Percentiles rank a stretch among this genome's conserved stretches.
Conservation (phyloP, 2,797 vertebrate genomes). For the Tachyglossus aculeatus region DNA sequence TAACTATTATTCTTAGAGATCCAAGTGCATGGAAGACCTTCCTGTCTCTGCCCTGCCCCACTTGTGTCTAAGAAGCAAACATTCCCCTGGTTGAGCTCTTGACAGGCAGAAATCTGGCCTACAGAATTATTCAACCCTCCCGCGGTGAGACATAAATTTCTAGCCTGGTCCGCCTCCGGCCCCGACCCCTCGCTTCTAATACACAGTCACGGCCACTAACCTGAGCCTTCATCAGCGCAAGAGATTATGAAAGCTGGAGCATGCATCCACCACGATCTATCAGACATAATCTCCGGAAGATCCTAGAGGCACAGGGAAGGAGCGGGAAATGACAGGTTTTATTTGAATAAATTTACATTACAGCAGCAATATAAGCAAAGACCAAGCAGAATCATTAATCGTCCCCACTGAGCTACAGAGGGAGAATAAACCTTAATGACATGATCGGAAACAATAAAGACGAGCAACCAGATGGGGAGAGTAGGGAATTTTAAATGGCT, state of each 20-base stretch:
- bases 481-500: constrained; percentile 32
- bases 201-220: too few relatives aligned
- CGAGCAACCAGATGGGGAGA: constrained; percentile 23
- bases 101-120: too few relatives aligned
- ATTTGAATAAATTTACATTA: constrained; percentile 49
- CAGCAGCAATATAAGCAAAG: constrained; percentile 35
- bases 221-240: constrained; percentile 4
- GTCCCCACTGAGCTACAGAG: constrained; percentile 18
- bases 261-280: constrained; percentile 4
- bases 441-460: constrained; percentile 39
- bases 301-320: constrained; percentile 31
- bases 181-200: too few relatives aligned
- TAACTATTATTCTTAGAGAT: too few relatives aligned
- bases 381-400: constrained; percentile 61
- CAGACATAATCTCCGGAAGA: constrained; percentile 27
- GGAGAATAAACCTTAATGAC: constrained; percentile 25
- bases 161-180: too few relatives aligned
- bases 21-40: too few relatives aligned
- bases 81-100: too few relatives aligned
- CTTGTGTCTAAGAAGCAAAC: too few relatives aligned
- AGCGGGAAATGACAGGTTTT: background rate
- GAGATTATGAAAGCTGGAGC: background rate
- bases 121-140: too few relatives aligned
- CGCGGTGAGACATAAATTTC: too few relatives aligned
- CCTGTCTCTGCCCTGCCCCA: too few relatives aligned